Evolutionary conservation across 1,140 invertebrate species (phyloP).

Genomic region (Acromyrmex echinatior): DNA sequence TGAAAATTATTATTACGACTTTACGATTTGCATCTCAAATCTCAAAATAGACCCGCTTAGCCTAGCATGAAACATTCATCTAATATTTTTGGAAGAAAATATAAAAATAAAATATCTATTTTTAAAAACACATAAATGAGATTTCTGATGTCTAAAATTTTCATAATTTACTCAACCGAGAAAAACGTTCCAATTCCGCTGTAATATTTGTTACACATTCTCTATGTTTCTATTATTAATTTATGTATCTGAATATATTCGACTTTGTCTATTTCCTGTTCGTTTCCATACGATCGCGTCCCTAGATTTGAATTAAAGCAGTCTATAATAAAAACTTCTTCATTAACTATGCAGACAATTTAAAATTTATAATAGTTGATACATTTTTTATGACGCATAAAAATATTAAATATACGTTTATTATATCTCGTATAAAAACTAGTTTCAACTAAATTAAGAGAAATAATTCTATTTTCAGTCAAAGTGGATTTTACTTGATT

Average conservation of each 20-base stretch:
- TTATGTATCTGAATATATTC: not conserved
- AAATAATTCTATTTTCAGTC: too few relatives aligned
- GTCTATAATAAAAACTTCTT: not conserved
- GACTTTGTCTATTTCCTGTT: not conserved
- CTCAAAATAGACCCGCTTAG: not conserved
- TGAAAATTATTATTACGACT: conserved; percentile 18
- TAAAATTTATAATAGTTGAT: too few relatives aligned
- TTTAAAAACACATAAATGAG: not conserved
- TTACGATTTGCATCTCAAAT: not conserved
- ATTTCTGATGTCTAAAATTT: not conserved
- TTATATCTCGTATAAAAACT: too few relatives aligned
- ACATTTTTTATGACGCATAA: too few relatives aligned
- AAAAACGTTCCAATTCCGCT: not conserved
- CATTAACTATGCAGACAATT: too few relatives aligned
- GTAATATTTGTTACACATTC: not conserved
- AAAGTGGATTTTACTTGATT: too few relatives aligned
- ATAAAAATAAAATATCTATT: not conserved
- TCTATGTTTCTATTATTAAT: not conserved
- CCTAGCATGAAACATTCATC: not conserved
- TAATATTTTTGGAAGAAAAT: not conserved
- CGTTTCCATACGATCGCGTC: too few relatives aligned
- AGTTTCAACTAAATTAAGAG: too few relatives aligned
- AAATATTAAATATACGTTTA: too few relatives aligned
- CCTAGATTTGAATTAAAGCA: not conserved
- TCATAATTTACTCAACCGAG: not conserved